Conservation (phyloP, 2,888 invertebrate genomes). For the Caenorhabditis zanzibari region DNA sequence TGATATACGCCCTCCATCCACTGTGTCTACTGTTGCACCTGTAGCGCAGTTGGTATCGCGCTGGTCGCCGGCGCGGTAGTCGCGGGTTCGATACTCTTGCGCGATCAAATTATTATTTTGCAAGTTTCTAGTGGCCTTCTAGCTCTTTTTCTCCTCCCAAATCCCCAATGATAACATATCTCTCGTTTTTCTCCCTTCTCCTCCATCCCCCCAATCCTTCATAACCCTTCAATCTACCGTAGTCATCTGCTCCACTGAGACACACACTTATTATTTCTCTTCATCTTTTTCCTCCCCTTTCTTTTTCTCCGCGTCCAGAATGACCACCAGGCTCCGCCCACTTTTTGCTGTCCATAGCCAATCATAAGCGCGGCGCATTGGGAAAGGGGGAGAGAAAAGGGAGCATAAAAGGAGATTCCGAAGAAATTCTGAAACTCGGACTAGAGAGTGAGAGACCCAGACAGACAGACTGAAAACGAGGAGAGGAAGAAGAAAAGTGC, state of each 20-base stretch:
- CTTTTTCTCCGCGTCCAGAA: background rate
- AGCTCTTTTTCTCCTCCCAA: background rate
- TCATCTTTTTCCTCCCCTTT: background rate
- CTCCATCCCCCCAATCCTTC: conserved; percentile 8
- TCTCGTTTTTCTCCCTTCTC: too few relatives aligned
- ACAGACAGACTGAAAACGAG: conserved; percentile 8
- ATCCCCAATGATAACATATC: conserved; percentile 1
- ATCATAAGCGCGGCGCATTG: conserved; percentile 63
- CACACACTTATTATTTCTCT: conserved; percentile 44
- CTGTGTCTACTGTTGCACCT: too few relatives aligned
- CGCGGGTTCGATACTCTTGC: too few relatives aligned
- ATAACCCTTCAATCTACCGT: conserved; percentile 45
- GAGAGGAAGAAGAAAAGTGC: conserved; percentile 13
- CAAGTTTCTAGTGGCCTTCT: too few relatives aligned
- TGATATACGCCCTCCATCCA: too few relatives aligned
- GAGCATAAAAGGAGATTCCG: conserved; percentile 11
- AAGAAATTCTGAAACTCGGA: background rate
- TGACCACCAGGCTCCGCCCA: conserved; percentile 48
- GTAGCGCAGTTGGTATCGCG: too few relatives aligned
- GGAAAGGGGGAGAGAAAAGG: conserved; percentile 4
- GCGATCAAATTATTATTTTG: too few relatives aligned
- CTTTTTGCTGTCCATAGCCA: conserved; percentile 48
- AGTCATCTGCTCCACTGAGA: conserved; percentile 10
- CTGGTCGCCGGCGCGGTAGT: too few relatives aligned
- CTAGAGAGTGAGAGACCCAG: conserved; percentile 5